Evolutionary conservation across 2,113 vertebrate genomes (phyloP).

Genomic region (Empidonax traillii): DNA sequence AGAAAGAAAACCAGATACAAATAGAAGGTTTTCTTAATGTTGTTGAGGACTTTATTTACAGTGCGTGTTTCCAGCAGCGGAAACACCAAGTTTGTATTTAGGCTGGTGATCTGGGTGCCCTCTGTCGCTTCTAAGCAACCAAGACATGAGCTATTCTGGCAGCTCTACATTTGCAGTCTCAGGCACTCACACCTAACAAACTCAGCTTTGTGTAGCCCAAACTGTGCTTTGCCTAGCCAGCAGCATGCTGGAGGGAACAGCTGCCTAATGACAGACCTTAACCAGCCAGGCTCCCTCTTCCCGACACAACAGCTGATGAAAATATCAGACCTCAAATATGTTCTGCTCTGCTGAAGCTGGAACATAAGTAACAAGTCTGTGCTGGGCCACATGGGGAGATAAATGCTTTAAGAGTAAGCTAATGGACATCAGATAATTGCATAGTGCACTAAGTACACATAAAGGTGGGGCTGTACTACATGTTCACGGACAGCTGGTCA

Average conservation of each 20-base stretch:
- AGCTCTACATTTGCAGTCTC: not conserved
- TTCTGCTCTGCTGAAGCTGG: not conserved
- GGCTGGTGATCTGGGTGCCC: not conserved
- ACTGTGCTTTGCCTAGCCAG: not conserved
- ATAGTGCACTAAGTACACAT: not conserved
- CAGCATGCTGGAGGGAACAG: not conserved
- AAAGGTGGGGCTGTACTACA: not conserved
- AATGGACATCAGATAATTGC: not conserved
- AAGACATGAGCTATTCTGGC: constrained; percentile 31
- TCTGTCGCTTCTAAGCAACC: not conserved
- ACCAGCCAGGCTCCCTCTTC: not conserved
- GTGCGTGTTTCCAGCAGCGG: not conserved
- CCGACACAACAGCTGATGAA: not conserved
- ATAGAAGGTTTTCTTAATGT: not conserved
- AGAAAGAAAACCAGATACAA: not conserved
- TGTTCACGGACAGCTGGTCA: not conserved
- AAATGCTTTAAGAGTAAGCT: not conserved
- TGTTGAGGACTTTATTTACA: not conserved
- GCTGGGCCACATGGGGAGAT: not conserved
- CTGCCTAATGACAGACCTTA: not conserved
- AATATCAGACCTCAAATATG: not conserved
- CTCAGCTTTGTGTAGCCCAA: not conserved
- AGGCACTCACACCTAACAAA: constrained; percentile 7
- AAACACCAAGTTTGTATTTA: not conserved
- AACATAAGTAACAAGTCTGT: not conserved